Evolutionary conservation across 2,113 vertebrate genomes (phyloP).

Genomic region (Cinclus mexicanus): DNA sequence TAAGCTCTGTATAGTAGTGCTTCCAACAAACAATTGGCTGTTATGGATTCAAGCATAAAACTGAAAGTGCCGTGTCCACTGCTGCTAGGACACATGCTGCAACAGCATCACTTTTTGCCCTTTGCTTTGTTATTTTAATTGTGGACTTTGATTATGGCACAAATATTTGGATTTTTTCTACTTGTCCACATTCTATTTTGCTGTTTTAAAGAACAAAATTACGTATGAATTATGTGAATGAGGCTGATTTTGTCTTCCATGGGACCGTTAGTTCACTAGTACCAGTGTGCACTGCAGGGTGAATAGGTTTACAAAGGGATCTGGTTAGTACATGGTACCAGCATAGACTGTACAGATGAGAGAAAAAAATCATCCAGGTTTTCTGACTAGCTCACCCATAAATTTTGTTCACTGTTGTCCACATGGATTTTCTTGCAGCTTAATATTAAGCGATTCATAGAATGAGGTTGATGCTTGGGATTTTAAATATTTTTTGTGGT

Average conservation of each 20-base stretch:
- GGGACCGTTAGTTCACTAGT: neutral
- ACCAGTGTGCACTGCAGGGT: neutral
- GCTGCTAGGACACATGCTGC: neutral
- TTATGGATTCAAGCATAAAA: neutral
- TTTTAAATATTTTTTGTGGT: neutral
- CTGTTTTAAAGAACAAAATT: neutral
- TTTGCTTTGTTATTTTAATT: neutral
- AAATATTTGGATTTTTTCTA: neutral
- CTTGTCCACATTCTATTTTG: neutral
- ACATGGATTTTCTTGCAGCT: neutral
- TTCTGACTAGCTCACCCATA: neutral
- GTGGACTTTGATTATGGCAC: neutral
- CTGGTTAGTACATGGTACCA: rapidly evolving
- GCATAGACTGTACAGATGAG: neutral
- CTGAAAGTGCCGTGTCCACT: neutral
- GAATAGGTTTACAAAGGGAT: neutral
- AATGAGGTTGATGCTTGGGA: neutral
- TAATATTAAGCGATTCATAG: neutral
- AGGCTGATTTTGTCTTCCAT: neutral
- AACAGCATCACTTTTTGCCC: neutral
- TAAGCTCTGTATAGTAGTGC: neutral
- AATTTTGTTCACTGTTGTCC: neutral
- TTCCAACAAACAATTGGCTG: neutral
- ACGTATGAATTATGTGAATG: neutral
- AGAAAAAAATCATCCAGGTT: neutral